Percentiles rank a stretch among this genome's conserved stretches.
Evolutionary conservation across 1,140 invertebrate species (phyloP).

Genomic region (Drosophila repleta): DNA sequence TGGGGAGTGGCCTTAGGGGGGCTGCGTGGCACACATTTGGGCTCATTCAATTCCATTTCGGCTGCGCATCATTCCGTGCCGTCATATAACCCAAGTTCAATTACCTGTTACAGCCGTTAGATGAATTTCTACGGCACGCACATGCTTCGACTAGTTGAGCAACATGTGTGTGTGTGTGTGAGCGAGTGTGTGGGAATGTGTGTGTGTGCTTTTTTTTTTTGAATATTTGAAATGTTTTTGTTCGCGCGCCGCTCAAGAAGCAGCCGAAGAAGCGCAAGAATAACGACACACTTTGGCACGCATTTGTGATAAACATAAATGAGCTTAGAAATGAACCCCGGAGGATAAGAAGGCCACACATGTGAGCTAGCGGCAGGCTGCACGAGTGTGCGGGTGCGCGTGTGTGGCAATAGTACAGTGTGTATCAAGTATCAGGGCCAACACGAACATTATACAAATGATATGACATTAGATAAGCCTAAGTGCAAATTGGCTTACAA

Average conservation of each 20-base stretch:
- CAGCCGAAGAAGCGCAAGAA: slow-evolving; percentile 49
- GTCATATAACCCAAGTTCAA: slow-evolving; percentile 82
- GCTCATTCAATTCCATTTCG: slow-evolving; percentile 10
- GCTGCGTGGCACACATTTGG: slow-evolving; percentile 52
- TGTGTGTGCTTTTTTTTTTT: slow-evolving; percentile 40
- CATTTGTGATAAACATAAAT: slow-evolving; percentile 84
- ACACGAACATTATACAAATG: slow-evolving; percentile 84
- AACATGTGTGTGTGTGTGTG: slow-evolving; percentile 7
- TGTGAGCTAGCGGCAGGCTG: background rate
- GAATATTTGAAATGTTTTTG: slow-evolving; percentile 82
- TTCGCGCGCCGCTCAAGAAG: slow-evolving; percentile 46
- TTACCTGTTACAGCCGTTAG: slow-evolving; percentile 84
- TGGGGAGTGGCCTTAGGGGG: background rate
- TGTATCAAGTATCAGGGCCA: slow-evolving; percentile 75
- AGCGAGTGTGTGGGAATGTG: slow-evolving; percentile 16
- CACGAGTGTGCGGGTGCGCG: background rate
- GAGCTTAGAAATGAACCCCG: slow-evolving; percentile 84
- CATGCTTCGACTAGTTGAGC: slow-evolving; percentile 79
- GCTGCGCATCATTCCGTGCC: slow-evolving; percentile 70
- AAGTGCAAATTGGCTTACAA: slow-evolving; percentile 84
- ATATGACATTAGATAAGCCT: slow-evolving; percentile 84
- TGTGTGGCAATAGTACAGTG: slow-evolving; percentile 56
- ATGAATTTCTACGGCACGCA: slow-evolving; percentile 83
- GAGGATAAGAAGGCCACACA: slow-evolving; percentile 59
- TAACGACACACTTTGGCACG: slow-evolving; percentile 83